Percentiles rank a stretch among this genome's conserved stretches.
Evolutionary conservation across 1,140 invertebrate species (phyloP).

Genomic region (Drosophila navojoa): DNA sequence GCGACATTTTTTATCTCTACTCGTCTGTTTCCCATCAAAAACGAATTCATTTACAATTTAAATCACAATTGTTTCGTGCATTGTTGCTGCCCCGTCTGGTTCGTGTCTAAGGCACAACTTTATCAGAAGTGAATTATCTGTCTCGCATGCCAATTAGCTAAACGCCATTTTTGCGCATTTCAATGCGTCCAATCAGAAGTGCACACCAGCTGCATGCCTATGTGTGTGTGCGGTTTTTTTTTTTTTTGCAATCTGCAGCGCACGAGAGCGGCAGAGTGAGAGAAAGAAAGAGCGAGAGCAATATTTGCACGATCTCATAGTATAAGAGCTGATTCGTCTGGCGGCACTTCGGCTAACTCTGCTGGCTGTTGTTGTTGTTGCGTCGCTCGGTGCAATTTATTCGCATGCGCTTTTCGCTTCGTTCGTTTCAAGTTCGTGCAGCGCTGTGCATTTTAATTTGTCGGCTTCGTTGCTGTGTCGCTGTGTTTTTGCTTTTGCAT

Average conservation of each 20-base stretch:
- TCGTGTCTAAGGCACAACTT: conserved; percentile 27
- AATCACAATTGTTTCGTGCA: conserved; percentile 12
- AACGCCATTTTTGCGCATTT: conserved; percentile 50
- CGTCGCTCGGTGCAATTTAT: conserved; percentile 53
- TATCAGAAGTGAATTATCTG: conserved; percentile 14
- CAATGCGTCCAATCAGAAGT: conserved; percentile 34
- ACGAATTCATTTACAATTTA: conserved; percentile 36
- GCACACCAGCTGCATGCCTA: conserved; percentile 26
- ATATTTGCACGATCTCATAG: conserved; percentile 23
- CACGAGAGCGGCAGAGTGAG: not conserved
- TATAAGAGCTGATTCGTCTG: conserved; percentile 18
- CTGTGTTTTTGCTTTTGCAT: conserved; percentile 9
- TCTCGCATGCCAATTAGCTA: conserved; percentile 32
- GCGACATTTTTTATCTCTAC: conserved; percentile 14
- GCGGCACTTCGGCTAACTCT: not conserved
- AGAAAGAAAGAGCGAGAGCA: not conserved
- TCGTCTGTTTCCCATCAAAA: not conserved
- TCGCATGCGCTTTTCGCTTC: conserved; percentile 61
- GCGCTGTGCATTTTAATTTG: conserved; percentile 69
- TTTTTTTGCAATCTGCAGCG: conserved; percentile 5
- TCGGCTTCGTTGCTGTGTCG: conserved; percentile 30
- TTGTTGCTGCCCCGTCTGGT: conserved; percentile 21
- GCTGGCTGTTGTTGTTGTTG: not conserved
- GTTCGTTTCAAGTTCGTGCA: conserved; percentile 61
- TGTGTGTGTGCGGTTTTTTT: conserved; percentile 25